Conservation (phyloP, 2,113 vertebrate genomes). For the Alces alces region DNA sequence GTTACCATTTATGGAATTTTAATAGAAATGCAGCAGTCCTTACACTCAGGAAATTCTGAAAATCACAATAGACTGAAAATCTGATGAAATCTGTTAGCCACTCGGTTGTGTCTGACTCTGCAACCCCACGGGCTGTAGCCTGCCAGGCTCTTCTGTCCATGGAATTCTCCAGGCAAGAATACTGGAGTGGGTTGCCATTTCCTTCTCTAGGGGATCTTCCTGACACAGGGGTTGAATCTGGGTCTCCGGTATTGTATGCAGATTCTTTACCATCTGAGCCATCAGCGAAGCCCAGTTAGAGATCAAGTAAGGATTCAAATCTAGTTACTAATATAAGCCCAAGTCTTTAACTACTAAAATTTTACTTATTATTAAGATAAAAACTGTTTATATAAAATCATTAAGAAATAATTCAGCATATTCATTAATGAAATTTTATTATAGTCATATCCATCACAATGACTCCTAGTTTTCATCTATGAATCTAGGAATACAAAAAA, state of each 20-base stretch:
- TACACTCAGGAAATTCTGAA: background rate
- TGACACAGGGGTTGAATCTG: background rate
- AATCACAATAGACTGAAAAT: background rate
- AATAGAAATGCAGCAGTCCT: background rate
- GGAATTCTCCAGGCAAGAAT: background rate
- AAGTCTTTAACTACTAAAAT: background rate
- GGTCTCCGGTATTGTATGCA: background rate
- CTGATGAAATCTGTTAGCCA: background rate
- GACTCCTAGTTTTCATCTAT: background rate
- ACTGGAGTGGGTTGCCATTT: background rate
- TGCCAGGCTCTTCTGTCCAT: background rate
- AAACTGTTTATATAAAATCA: background rate
- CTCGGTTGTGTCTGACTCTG: background rate
- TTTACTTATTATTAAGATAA: background rate
- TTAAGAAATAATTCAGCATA: background rate
- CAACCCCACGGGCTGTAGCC: background rate
- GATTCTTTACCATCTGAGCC: background rate
- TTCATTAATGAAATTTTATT: background rate
- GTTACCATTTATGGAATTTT: background rate
- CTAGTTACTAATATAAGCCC: background rate
- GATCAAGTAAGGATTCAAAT: background rate
- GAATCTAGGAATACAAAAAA: background rate
- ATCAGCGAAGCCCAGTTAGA: background rate
- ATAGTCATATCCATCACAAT: background rate
- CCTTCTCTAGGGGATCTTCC: background rate